Conservation (phyloP, 1,140 invertebrate species). For the Caenorhabditis latens region DNA sequence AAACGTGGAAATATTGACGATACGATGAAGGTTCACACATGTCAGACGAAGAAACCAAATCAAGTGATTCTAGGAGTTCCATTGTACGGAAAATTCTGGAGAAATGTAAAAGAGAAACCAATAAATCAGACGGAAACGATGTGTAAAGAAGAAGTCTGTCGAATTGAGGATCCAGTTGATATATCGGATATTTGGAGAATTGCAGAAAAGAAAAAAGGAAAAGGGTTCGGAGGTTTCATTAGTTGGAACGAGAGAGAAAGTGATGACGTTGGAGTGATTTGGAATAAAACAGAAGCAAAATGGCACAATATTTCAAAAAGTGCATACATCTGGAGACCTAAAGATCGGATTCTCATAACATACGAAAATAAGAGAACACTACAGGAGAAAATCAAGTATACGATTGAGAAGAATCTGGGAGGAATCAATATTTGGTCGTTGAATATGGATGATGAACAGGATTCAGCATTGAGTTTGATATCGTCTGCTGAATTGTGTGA, state of each 20-base stretch:
- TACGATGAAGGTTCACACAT: neutral
- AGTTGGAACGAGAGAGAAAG: neutral
- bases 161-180: neutral
- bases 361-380: neutral
- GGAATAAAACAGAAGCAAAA: neutral
- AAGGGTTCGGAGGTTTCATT: neutral
- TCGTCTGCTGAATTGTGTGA: neutral
- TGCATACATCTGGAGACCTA: conserved; percentile 9
- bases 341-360: neutral
- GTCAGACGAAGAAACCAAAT: neutral
- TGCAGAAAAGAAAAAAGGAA: neutral
- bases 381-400: neutral
- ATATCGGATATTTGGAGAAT: conserved; percentile 5
- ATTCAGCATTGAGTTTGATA: conserved; percentile 2
- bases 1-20: conserved; percentile 6
- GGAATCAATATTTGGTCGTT: neutral
- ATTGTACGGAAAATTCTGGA: conserved; percentile 3
- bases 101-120: neutral
- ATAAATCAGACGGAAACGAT: conserved; percentile 13
- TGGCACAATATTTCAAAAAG: neutral
- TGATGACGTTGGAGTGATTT: neutral
- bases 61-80: neutral
- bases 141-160: neutral
- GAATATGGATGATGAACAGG: conserved; percentile 29
- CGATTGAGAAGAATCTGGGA: neutral